Conservation (phyloP, 2,113 vertebrate species). For the Silurus glanis region DNA sequence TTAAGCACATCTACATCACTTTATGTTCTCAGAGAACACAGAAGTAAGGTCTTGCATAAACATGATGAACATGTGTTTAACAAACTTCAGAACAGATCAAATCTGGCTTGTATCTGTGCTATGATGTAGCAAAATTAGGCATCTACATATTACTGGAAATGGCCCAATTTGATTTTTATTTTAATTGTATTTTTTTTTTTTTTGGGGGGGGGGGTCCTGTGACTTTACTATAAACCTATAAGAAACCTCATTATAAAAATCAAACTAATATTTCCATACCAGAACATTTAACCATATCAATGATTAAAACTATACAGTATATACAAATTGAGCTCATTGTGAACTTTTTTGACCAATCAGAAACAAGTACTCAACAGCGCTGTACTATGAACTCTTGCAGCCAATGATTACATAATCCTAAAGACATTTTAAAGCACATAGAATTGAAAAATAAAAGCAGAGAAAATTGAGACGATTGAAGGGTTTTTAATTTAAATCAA, state of each 20-base stretch:
- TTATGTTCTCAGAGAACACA: background rate
- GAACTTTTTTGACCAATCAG: background rate
- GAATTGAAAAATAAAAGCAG: background rate
- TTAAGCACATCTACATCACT: background rate
- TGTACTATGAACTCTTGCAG: too few species aligned
- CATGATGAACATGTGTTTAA: background rate
- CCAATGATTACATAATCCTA: background rate
- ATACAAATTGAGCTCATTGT: too few species aligned
- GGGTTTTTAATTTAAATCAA: slow-evolving; percentile 47
- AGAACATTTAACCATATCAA: too few species aligned
- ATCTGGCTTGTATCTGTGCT: background rate
- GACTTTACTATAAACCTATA: too few species aligned
- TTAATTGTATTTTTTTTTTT: too few species aligned
- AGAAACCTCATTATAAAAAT: too few species aligned
- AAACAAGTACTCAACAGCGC: background rate
- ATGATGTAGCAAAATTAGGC: background rate
- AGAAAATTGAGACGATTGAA: background rate
- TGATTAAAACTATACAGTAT: too few species aligned
- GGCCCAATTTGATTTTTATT: too few species aligned
- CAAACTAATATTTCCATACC: too few species aligned
- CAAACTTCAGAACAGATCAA: background rate
- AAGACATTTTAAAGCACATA: background rate
- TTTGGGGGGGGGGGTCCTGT: too few species aligned
- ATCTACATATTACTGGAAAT: too few species aligned
- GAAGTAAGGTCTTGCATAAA: background rate